Evolutionary conservation across 2,113 vertebrate species (phyloP), one percentile per base, ranked within the genome.

Genomic region (Marcusenius ussheri): DNA sequence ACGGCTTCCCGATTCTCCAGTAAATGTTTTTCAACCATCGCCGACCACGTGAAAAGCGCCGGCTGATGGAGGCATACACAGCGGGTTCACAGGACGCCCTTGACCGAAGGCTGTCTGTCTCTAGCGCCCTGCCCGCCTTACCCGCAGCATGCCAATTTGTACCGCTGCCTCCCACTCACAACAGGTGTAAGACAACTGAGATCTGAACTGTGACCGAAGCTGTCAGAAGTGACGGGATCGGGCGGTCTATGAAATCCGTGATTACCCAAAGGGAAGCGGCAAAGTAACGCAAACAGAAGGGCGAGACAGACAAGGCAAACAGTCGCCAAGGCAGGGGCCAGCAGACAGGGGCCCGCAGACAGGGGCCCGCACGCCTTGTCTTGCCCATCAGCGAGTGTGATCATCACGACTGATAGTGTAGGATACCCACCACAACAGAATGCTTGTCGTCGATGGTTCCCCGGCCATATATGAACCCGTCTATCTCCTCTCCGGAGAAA

Each of bases 371-470:
- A 8, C 17, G 35, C 35, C 35, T 80, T 4, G 7, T 17, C 15
- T 19, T 6, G 74, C 3, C 31, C 74, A 19, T 19, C 74, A 6
- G 35, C 35, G 27, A 80, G 35, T 13, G 35, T 80, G 35, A 27
- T 24, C 42, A 17, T n/a, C 39, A 39, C 35, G 10, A 21, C 1
- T 5, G n/a, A 51, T 24, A 90, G 89, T 24, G 17, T 83, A 35
- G 87, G 27, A 85, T 3, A 46, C 93, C 91, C 94, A 99, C 98
- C 95, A 99, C 96, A 88, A 97, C 87, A 84, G 95, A 92, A 91
- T 97, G 94, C 93, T 99, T 99, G 95, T 99, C 96, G 90, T 99
- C 98, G 70, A 99, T 93, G 0, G 98, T 94, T 91, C 98, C 98
- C 93, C 98, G 96, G 19, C 98, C 98, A 0, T 99, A 96, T 94